Evolutionary conservation across 1,140 invertebrate genomes (phyloP).

Genomic region (Zaprionus taronus): DNA sequence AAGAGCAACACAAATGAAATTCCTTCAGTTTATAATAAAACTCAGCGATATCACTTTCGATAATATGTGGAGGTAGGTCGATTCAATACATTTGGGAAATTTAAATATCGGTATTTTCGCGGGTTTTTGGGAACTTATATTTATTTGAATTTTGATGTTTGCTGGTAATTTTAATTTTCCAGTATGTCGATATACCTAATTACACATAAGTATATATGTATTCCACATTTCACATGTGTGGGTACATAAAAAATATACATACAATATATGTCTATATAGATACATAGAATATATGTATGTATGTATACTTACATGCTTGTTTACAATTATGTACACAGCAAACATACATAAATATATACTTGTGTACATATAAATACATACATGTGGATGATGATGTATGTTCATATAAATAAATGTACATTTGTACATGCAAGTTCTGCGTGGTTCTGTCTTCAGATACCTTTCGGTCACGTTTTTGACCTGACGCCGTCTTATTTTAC

Average conservation of each 20-base stretch:
- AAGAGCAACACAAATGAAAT: not conserved
- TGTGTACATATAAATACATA: no score
- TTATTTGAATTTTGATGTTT: not conserved
- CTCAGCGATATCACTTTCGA: not conserved
- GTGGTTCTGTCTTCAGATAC: not conserved
- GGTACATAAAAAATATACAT: no score
- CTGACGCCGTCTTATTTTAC: not conserved
- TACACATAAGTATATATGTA: no score
- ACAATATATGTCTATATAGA: no score
- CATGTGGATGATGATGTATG: not conserved
- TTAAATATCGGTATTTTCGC: not conserved
- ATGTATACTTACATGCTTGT: no score
- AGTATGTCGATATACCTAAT: no score
- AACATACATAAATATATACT: no score
- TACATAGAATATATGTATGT: no score
- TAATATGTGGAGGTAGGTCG: not conserved
- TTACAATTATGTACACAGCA: no score
- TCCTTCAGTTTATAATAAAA: not conserved
- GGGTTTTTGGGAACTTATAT: not conserved
- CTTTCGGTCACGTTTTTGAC: not conserved
- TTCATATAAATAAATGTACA: not conserved
- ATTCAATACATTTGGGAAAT: not conserved
- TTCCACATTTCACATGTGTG: no score
- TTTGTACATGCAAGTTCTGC: not conserved
- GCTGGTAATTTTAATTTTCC: no score